These are phyloP conservation scores for Chauna torquata DNA, from an alignment of 2,113 vertebrate genomes.

Conservation along the genomic window DNA sequence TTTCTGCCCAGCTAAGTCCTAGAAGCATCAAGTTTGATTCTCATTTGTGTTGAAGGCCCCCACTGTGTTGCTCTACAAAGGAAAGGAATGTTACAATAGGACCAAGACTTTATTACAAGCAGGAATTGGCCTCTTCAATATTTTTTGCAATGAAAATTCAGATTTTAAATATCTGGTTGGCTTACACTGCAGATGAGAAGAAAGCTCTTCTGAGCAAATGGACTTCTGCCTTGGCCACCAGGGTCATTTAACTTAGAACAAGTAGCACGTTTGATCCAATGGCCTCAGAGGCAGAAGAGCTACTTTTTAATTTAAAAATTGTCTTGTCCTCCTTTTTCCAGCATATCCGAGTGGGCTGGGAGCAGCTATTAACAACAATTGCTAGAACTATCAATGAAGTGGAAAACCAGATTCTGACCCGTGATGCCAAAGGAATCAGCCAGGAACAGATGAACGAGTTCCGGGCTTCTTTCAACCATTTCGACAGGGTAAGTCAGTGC, in stretches of 20 bases:
- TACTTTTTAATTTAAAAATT: neutral
- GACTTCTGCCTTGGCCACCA: neutral
- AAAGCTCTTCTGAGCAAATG: neutral
- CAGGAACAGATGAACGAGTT: slow-evolving; percentile 99
- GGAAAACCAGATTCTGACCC: slow-evolving; percentile 98
- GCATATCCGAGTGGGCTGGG: slow-evolving; percentile 99
- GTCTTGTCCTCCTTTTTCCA: slow-evolving; percentile 46
- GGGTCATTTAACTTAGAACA: neutral
- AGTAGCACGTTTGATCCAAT: neutral
- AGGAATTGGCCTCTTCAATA: neutral
- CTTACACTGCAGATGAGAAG: neutral
- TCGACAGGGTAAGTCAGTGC: slow-evolving; percentile 89
- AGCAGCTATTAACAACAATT: slow-evolving; percentile 97
- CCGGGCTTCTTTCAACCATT: slow-evolving; percentile 98
- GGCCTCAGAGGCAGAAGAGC: neutral
- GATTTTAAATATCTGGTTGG: neutral
- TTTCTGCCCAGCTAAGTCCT: neutral
- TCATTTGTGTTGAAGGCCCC: neutral
- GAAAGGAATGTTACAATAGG: neutral
- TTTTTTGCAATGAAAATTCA: neutral
- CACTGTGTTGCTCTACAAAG: neutral
- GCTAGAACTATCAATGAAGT: slow-evolving; percentile 98
- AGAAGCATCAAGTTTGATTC: neutral
- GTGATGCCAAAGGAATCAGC: slow-evolving; percentile 99
- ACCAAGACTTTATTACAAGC: neutral